Evolutionary conservation across 2,113 vertebrate genomes (phyloP).

Genomic region (Halcyon senegalensis): DNA sequence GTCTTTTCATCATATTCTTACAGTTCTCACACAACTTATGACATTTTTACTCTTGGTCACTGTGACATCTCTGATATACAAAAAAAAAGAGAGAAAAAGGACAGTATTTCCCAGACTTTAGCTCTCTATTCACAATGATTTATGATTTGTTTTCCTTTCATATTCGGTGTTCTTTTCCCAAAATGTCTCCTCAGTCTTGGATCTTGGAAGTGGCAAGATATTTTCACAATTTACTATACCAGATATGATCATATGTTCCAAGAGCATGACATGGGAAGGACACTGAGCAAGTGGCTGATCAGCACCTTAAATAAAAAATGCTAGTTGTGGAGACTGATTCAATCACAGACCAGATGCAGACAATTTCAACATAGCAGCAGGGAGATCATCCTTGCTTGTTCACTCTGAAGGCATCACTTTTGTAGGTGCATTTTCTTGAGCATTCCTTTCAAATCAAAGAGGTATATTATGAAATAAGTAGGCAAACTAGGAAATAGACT

Average conservation of each 20-base stretch:
- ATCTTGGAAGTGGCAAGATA: not conserved
- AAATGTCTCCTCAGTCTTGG: not conserved
- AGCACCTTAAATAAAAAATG: not conserved
- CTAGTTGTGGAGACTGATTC: not conserved
- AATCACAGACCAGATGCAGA: not conserved
- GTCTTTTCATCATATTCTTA: not conserved
- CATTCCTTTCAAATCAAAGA: not conserved
- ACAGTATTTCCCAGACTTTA: not conserved
- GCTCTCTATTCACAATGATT: not conserved
- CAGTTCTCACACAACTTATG: not conserved
- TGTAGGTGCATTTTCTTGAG: not conserved
- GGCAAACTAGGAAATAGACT: not conserved
- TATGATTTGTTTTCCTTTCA: not conserved
- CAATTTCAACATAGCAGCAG: not conserved
- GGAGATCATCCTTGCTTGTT: not conserved
- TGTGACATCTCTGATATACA: not conserved
- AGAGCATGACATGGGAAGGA: not conserved
- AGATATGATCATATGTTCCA: not conserved
- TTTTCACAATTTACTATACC: not conserved
- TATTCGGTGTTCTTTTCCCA: not conserved
- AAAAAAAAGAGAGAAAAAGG: not conserved
- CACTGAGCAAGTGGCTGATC: not conserved
- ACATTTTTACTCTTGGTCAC: not conserved
- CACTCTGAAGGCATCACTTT: not conserved
- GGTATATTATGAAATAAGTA: not conserved